phyloP scores from a whole-genome alignment of 2,888 invertebrate genomes.

The Podotricha telesiphe region DNA sequence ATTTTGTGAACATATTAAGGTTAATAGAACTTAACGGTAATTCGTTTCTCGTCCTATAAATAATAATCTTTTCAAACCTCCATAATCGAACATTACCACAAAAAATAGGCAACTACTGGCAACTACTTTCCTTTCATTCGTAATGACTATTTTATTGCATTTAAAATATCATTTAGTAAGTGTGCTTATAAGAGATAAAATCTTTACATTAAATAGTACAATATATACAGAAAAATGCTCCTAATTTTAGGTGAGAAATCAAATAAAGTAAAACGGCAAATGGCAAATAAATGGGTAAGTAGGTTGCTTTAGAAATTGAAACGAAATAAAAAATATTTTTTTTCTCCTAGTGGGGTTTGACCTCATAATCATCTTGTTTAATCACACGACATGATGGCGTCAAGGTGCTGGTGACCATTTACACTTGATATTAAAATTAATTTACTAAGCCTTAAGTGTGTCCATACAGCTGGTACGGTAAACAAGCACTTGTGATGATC shows the following conservation, averaged over 20 bases:
- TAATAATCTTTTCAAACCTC: slow-evolving; percentile 1
- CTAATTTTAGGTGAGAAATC: not conserved
- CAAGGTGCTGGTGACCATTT: too few relatives aligned
- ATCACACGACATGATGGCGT: not conserved
- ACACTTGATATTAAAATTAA: too few relatives aligned
- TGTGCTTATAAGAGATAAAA: not conserved
- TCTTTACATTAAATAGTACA: not conserved
- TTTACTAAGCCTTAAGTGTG: too few relatives aligned
- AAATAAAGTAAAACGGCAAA: not conserved
- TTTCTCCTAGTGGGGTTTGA: not conserved
- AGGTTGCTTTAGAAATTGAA: not conserved
- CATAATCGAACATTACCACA: slow-evolving; percentile 5
- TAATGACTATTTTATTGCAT: not conserved
- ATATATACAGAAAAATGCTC: too few relatives aligned
- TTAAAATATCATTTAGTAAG: slow-evolving; percentile 1
- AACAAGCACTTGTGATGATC: too few relatives aligned
- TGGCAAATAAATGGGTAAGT: not conserved
- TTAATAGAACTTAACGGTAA: slow-evolving; percentile 10
- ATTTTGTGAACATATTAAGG: slow-evolving; percentile 3
- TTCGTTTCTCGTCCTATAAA: not conserved
- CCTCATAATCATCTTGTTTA: not conserved
- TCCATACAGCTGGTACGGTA: too few relatives aligned
- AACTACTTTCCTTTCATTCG: not conserved
- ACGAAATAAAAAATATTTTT: not conserved
- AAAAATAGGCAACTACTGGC: not conserved